These are phyloP conservation scores for Tympanuchus pallidicinctus DNA, from an alignment of 2,113 vertebrate genomes.

Conservation along the genomic window DNA sequence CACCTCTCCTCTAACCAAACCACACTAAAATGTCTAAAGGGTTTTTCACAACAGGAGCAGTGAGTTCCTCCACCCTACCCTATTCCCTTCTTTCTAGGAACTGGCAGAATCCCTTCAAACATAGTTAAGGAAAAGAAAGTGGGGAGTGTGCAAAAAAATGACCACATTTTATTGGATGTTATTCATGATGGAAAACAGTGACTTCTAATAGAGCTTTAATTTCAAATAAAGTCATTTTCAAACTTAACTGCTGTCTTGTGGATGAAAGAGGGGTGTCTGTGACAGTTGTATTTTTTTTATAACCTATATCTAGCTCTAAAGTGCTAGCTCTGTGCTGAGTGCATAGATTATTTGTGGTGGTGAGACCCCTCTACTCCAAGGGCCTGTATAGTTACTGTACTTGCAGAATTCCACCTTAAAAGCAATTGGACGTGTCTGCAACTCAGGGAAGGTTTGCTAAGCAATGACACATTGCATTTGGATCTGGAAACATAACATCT, in stretches of 20 bases:
- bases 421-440: conserved; percentile 49
- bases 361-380: neutral
- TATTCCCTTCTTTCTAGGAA: neutral
- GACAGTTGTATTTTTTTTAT: neutral
- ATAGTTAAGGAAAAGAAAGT: neutral
- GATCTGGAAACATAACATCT: conserved; percentile 88
- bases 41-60: neutral
- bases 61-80: neutral
- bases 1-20: neutral
- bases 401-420: conserved; percentile 82
- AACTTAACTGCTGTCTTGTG: neutral
- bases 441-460: conserved; percentile 67
- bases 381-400: neutral
- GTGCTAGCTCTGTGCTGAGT: neutral
- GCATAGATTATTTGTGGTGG: neutral
- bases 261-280: neutral
- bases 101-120: neutral
- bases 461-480: conserved; percentile 86
- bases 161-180: neutral
- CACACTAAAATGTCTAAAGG: neutral
- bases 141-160: neutral
- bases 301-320: neutral
- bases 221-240: neutral
- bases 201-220: neutral
- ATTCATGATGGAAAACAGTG: neutral